Base-by-base conservation (phyloP, 2,797 vertebrate species). In the Psittacula derbiana region DNA sequence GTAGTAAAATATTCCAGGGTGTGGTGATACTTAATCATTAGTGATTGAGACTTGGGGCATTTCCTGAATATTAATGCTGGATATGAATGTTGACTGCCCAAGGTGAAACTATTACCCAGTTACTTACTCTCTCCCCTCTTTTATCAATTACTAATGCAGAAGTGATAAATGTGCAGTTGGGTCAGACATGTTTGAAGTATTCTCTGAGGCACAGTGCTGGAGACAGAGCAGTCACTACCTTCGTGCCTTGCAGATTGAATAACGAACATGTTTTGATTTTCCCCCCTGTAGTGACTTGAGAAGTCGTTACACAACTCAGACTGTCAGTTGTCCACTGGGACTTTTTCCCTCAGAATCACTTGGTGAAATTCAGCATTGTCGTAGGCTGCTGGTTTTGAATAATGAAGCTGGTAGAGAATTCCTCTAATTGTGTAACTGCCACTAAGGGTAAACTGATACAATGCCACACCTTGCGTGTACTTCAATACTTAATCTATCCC, bases 51-150 rank as follows among this genome's bases (percentile, higher is more conserved):
- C 86, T 95, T 95, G 83, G 86, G 90, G 83, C 52, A 74, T 94
- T 97, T 96, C 86, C 88, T 95, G 93, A 94, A 93, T 96, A 94
- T 96, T 96, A 94, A 93, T 94, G 69, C 76, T 91, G 90, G 70
- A 49, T 93, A 33, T 95, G 87, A 83, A 65, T 90, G 87, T 73
- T 70, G 75, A 91, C 94, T 91, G 89, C 88, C 84, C 55, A n/a
- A 38, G 36, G 81, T 88, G 58, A 88, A 95, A 78, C 88, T 43
- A 84, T 69, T 90, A 70, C 72, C 50, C 55, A 67, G 55, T 90
- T 89, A 31, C 20, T 86, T 73, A 44, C 50, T 90, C 49, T 76
- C 30, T 52, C 12, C 38, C 16, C 16, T 82, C 64, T 66, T 86
- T 88, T 62, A 60, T 94, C 6, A 11, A 17, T 75, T 82, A 38